phyloP scores from a whole-genome alignment of 2,888 invertebrate species.

The Tuberolachnus salignus region DNA sequence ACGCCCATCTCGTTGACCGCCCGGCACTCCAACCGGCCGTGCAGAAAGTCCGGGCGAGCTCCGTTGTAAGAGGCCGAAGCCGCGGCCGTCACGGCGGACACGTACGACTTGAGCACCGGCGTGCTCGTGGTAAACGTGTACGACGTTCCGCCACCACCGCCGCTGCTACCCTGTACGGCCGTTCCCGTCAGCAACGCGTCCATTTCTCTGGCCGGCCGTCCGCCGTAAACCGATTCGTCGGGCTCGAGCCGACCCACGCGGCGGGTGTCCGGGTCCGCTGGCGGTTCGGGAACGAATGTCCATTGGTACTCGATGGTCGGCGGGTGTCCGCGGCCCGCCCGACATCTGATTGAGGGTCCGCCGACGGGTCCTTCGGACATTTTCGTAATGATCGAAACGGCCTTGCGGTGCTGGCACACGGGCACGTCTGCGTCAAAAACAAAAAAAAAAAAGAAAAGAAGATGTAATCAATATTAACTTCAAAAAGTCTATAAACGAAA shows the following conservation, averaged over 20 bases:
- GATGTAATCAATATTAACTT: too few relatives aligned
- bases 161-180: background rate
- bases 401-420: slow-evolving; percentile 29
- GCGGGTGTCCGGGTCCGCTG: background rate
- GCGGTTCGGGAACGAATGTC: slow-evolving; percentile 28
- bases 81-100: slow-evolving; percentile 28
- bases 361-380: background rate
- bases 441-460: too few relatives aligned
- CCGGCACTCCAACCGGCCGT: slow-evolving; percentile 42
- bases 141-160: background rate
- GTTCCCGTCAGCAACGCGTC: slow-evolving; percentile 1
- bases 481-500: too few relatives aligned
- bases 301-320: slow-evolving; percentile 35
- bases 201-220: background rate
- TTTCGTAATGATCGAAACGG: background rate
- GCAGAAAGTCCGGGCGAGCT: background rate
- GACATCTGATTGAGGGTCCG: slow-evolving; percentile 14
- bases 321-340: slow-evolving; percentile 35
- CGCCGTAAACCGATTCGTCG: background rate
- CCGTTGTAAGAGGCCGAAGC: slow-evolving; percentile 1
- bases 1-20: slow-evolving; percentile 42
- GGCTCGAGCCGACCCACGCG: background rate
- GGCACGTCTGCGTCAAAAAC: slow-evolving; percentile 20
- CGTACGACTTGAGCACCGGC: slow-evolving; percentile 31
- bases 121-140: slow-evolving; percentile 42